Conservation (phyloP, 2,797 vertebrate genomes). For the Falco naumanni region DNA sequence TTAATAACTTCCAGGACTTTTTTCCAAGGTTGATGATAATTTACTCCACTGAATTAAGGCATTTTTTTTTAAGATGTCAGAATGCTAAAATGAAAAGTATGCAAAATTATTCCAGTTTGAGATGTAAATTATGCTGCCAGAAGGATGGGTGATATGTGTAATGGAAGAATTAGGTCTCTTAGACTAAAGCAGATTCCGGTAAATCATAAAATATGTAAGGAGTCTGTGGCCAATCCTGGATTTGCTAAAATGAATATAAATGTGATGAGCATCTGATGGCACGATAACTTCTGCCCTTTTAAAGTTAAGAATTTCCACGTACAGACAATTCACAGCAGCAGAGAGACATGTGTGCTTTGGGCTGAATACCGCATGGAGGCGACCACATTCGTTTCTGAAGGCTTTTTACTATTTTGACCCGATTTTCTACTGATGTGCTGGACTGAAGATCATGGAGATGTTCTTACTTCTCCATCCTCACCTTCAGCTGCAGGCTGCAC, state of each 20-base stretch:
- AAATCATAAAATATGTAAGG: background rate
- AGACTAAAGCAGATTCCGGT: background rate
- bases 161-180: conserved; percentile 13
- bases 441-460: background rate
- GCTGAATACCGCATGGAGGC: accelerated
- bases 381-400: background rate
- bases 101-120: background rate
- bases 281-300: background rate
- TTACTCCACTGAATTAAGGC: conserved; percentile 11
- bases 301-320: background rate
- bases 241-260: background rate
- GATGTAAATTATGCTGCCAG: conserved; percentile 34
- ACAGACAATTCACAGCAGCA: background rate
- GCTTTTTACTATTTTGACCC: background rate
- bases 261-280: background rate
- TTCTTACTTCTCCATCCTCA: background rate
- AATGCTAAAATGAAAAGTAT: conserved; percentile 28
- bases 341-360: accelerated
- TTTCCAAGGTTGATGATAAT: conserved; percentile 2
- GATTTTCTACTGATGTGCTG: background rate
- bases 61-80: background rate
- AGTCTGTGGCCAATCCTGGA: background rate
- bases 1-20: background rate
- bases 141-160: background rate
- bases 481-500: background rate